Evolutionary conservation across 1,140 invertebrate genomes (phyloP).

Genomic region (Cotesia chilonis): DNA sequence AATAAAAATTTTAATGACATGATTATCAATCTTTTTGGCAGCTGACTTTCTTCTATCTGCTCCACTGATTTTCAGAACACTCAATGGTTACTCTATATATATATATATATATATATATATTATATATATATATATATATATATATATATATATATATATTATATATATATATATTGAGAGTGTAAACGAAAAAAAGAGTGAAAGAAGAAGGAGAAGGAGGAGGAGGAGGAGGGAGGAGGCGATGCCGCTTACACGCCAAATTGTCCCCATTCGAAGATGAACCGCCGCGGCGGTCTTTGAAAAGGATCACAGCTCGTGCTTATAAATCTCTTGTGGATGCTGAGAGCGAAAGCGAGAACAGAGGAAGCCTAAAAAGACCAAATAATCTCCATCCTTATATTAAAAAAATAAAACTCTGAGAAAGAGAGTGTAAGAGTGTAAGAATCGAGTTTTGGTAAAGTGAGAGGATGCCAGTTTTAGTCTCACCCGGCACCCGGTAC

Average conservation of each 20-base stretch:
- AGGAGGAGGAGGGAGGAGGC: background rate
- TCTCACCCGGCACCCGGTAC: too few relatives aligned
- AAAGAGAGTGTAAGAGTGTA: slow-evolving; percentile 22
- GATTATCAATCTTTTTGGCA: background rate
- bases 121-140: too few relatives aligned
- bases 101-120: too few relatives aligned
- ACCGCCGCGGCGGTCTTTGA: slow-evolving; percentile 47
- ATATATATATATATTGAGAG: too few relatives aligned
- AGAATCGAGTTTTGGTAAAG: background rate
- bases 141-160: too few relatives aligned
- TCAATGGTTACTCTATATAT: too few relatives aligned
- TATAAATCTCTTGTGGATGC: slow-evolving; percentile 55
- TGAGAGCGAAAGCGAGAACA: slow-evolving; percentile 33
- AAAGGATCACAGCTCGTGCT: slow-evolving; percentile 51
- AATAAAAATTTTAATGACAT: background rate
- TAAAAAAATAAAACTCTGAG: slow-evolving; percentile 4
- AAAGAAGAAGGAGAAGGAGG: background rate
- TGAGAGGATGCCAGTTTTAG: too few relatives aligned
- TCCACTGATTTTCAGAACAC: slow-evolving; percentile 1
- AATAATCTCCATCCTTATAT: background rate
- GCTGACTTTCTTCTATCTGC: background rate
- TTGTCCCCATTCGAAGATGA: slow-evolving; percentile 59
- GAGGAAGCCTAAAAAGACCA: slow-evolving; percentile 35
- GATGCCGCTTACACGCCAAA: slow-evolving; percentile 45
- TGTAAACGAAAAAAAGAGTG: background rate